Percentiles rank a stretch among this genome's conserved stretches.
Conservation (phyloP, 2,888 invertebrate species). For the Branchellion lobata region DNA sequence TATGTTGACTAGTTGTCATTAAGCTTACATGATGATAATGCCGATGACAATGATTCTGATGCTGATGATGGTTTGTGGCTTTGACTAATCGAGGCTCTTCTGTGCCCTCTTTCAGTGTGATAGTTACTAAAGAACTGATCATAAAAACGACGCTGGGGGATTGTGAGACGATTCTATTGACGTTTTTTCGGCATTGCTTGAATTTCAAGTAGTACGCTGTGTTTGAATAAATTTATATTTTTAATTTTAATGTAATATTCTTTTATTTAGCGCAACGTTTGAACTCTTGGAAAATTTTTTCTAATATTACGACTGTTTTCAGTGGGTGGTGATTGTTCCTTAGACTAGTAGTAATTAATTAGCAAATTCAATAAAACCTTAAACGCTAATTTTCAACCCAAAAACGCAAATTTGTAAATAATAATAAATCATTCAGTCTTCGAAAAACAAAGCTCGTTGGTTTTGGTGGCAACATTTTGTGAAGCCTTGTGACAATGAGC, state of each 20-base stretch:
- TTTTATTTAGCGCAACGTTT: not conserved
- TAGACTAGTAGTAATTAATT: not conserved
- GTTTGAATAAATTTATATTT: not conserved
- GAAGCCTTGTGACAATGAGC: too few relatives aligned
- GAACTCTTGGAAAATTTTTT: slow-evolving; percentile 5
- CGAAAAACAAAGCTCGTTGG: too few relatives aligned
- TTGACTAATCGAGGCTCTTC: not conserved
- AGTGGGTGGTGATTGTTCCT: not conserved
- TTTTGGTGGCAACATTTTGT: too few relatives aligned
- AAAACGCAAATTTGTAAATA: slow-evolving; percentile 9
- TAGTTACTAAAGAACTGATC: not conserved
- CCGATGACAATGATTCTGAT: too few relatives aligned
- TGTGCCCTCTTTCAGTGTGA: not conserved
- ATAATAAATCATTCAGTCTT: too few relatives aligned
- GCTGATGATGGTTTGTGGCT: not conserved
- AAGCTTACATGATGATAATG: not conserved
- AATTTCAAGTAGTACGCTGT: slow-evolving; percentile 18
- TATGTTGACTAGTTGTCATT: not conserved
- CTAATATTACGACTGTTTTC: slow-evolving; percentile 9
- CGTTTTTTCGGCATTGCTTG: slow-evolving; percentile 12
- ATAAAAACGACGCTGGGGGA: not conserved
- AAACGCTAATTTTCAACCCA: not conserved
- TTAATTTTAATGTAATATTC: not conserved
- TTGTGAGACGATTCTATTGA: not conserved
- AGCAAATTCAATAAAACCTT: not conserved